Evolutionary conservation across 2,113 vertebrate species (phyloP).

Genomic region (Nycticebus coucang): DNA sequence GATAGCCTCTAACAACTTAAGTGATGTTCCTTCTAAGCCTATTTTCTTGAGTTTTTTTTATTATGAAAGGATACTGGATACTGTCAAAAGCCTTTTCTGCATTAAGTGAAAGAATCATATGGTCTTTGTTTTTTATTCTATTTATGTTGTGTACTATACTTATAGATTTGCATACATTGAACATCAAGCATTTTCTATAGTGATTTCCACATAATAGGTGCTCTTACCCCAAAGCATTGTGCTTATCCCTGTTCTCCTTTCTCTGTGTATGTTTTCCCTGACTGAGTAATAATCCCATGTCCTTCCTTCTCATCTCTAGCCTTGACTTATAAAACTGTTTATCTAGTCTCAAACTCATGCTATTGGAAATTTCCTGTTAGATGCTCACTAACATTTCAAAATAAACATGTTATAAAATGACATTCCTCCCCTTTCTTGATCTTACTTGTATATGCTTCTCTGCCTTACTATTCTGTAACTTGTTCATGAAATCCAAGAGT

Average conservation of each 20-base stretch:
- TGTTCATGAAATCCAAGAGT: background rate
- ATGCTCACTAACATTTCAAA: background rate
- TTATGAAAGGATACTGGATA: too few species aligned
- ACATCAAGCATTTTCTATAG: background rate
- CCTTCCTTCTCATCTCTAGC: background rate
- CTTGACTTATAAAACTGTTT: background rate
- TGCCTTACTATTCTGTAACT: background rate
- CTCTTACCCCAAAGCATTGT: background rate
- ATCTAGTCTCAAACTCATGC: background rate
- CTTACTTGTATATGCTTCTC: background rate
- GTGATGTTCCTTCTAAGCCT: too few species aligned
- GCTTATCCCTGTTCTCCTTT: background rate
- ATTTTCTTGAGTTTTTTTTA: too few species aligned
- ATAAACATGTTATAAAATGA: slow-evolving; percentile 28
- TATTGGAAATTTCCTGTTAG: background rate
- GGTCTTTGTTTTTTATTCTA: too few species aligned
- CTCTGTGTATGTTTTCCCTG: background rate
- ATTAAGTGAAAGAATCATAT: too few species aligned
- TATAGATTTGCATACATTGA: too few species aligned
- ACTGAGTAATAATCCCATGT: background rate
- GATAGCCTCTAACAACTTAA: too few species aligned
- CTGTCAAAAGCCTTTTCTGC: too few species aligned
- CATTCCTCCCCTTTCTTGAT: background rate
- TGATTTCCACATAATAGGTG: background rate
- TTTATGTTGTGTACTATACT: too few species aligned